Percentiles rank a stretch among this genome's conserved stretches.
These are phyloP conservation scores for Eidolon dupreanum DNA, from an alignment of 2,797 vertebrate genomes.

Conservation along the genomic window DNA sequence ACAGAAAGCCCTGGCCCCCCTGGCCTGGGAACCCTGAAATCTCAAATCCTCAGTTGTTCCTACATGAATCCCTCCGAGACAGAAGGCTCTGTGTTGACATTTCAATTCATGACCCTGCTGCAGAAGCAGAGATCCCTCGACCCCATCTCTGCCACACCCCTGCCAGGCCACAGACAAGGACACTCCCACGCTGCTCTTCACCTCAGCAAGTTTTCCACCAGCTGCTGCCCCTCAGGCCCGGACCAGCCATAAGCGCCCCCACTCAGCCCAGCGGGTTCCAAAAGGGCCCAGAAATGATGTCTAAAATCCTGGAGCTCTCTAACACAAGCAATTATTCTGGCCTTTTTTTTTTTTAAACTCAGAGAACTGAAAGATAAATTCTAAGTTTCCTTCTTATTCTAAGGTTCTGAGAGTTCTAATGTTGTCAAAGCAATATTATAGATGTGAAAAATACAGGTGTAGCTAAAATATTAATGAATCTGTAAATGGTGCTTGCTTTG, in stretches of 20 bases:
- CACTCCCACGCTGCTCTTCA: not conserved
- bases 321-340: not conserved
- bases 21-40: conserved; percentile 56
- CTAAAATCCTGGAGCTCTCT: not conserved
- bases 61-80: not conserved
- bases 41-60: conserved; percentile 74
- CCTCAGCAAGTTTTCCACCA: not conserved
- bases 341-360: not conserved
- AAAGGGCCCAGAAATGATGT: not conserved
- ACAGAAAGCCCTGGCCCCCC: conserved; percentile 38
- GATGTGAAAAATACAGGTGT: not conserved
- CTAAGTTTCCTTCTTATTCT: not conserved
- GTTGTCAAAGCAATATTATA: not conserved
- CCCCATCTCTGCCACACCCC: conserved; percentile 31
- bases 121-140: not conserved
- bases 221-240: conserved; percentile 36
- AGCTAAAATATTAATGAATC: not conserved
- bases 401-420: not conserved
- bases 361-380: not conserved
- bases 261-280: not conserved
- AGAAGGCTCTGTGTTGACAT: conserved; percentile 50
- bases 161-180: not conserved
- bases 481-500: not conserved
- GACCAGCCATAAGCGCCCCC: not conserved
- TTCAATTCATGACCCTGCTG: conserved; percentile 42